phyloP scores from a whole-genome alignment of 2,888 invertebrate genomes.

The Poecilus cupreus region DNA sequence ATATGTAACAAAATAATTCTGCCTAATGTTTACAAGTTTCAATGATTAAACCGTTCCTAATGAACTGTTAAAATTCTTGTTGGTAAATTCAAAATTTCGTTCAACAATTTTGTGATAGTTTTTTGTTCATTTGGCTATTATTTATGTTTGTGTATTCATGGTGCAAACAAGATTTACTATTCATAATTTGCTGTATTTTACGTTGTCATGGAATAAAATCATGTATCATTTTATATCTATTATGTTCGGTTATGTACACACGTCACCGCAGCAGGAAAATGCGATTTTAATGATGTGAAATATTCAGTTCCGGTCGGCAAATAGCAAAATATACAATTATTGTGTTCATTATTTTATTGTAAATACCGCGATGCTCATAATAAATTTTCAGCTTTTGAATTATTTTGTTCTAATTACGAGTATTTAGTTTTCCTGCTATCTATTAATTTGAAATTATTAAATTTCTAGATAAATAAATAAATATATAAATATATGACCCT shows the following conservation, averaged over 20 bases:
- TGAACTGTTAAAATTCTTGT: too few species aligned
- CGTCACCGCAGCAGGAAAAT: slow-evolving; percentile 22
- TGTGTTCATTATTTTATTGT: slow-evolving; percentile 4
- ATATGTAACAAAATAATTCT: too few species aligned
- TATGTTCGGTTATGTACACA: not conserved
- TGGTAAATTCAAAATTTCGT: too few species aligned
- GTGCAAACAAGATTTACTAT: not conserved
- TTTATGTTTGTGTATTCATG: not conserved
- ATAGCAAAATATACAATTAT: not conserved
- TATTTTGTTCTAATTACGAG: not conserved
- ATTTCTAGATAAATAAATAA: too few species aligned
- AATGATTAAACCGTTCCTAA: too few species aligned
- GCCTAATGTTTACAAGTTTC: too few species aligned
- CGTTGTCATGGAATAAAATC: not conserved
- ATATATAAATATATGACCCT: too few species aligned
- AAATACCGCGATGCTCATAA: not conserved
- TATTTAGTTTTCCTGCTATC: too few species aligned
- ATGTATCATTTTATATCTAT: slow-evolving; percentile 3
- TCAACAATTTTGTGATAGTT: too few species aligned
- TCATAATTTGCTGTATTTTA: slow-evolving; percentile 1
- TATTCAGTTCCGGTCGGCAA: not conserved
- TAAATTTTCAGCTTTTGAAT: slow-evolving; percentile 2
- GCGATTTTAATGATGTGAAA: slow-evolving; percentile 22
- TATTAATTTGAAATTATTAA: too few species aligned
- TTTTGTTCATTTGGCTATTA: too few species aligned